Conservation (phyloP, 2,113 vertebrate genomes). For the Amphiprion percula region DNA sequence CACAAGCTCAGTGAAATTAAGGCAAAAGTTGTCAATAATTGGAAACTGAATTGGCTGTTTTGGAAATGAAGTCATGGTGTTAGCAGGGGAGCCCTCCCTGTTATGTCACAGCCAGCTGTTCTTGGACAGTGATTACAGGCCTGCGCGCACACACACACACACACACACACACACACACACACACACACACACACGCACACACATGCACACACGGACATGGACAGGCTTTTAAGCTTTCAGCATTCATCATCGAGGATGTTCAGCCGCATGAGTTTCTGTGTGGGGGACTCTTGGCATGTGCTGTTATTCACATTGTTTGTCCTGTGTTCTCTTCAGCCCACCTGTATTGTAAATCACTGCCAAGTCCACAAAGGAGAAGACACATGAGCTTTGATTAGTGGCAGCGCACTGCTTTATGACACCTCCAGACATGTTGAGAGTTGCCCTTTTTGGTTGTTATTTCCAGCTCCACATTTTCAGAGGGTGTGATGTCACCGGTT, state of each 20-base stretch:
- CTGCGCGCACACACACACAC: not conserved
- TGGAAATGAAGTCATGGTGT: conserved; percentile 61
- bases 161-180: not conserved
- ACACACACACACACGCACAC: not conserved
- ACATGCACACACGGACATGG: not conserved
- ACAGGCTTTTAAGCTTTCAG: conserved; percentile 35
- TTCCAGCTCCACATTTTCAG: conserved; percentile 51
- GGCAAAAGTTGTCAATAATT: conserved; percentile 52
- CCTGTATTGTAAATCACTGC: conserved; percentile 60
- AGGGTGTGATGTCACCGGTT: conserved; percentile 63
- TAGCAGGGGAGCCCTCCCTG: conserved; percentile 45
- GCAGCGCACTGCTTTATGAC: conserved; percentile 35
- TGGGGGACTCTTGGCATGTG: conserved; percentile 12
- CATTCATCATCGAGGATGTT: conserved; percentile 49
- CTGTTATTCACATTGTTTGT: conserved; percentile 34
- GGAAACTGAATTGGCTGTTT: conserved; percentile 46
- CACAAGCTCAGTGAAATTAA: conserved; percentile 40
- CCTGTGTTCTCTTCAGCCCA: conserved; percentile 38
- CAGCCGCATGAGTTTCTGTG: conserved; percentile 14
- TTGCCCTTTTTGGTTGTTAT: conserved; percentile 64
- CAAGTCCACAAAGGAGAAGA: conserved; percentile 52
- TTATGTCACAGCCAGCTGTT: conserved; percentile 75
- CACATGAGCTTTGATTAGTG: conserved; percentile 54
- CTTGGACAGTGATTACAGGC: conserved; percentile 29
- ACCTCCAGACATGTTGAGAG: conserved; percentile 68